These are phyloP conservation scores for Petrocephalus zakoni DNA, from an alignment of 2,113 vertebrate genomes.

Conservation along the genomic window DNA sequence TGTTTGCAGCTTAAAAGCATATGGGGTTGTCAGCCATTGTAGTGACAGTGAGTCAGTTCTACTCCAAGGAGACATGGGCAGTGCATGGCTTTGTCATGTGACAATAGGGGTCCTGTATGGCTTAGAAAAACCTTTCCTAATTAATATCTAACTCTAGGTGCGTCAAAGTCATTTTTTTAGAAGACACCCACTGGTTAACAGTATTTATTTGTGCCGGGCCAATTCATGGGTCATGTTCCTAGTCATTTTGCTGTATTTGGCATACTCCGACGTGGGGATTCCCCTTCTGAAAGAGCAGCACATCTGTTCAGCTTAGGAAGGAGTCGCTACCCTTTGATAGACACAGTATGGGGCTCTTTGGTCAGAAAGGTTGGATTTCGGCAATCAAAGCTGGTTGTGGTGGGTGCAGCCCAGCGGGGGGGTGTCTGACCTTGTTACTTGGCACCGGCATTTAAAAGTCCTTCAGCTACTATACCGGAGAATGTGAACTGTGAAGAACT, in stretches of 20 bases:
- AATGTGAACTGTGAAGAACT: constrained; percentile 35
- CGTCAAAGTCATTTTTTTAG: neutral
- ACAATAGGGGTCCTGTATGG: neutral
- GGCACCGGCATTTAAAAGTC: constrained; percentile 27
- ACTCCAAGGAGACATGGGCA: neutral
- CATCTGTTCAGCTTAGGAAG: constrained; percentile 17
- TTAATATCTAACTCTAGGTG: neutral
- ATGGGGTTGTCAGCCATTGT: neutral
- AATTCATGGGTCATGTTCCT: neutral
- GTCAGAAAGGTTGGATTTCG: constrained; percentile 21
- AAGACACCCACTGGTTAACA: neutral
- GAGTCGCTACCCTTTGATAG: constrained; percentile 1
- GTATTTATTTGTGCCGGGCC: neutral
- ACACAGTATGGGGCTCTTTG: constrained; percentile 10
- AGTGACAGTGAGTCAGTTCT: neutral
- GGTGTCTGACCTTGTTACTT: constrained; percentile 33
- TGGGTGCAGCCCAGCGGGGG: constrained; percentile 19
- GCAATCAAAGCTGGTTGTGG: constrained; percentile 31
- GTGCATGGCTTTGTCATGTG: neutral
- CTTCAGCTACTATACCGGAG: constrained; percentile 33
- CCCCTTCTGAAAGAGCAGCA: constrained; percentile 24
- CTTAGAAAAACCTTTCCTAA: neutral
- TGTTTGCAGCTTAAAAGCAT: neutral
- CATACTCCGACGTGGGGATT: constrained; percentile 30
- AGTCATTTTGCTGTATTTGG: constrained; percentile 25